A percentile compares a stretch with the other conserved stretches of the same genome.
phyloP scores from a whole-genome alignment of 1,140 invertebrate species.

The Drosophila mauritiana region DNA sequence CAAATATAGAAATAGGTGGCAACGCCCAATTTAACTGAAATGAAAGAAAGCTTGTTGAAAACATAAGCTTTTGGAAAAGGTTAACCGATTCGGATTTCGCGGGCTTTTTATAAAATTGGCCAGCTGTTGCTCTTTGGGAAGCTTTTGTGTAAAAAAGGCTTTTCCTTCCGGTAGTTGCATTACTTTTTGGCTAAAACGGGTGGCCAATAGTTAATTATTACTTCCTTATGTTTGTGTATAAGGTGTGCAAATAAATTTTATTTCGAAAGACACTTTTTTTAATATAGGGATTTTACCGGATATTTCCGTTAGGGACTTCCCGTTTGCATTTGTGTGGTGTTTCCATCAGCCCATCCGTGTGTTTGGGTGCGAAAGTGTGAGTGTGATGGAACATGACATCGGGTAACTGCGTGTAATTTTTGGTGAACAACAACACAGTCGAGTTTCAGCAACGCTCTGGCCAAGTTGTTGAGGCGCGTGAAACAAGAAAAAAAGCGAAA shows the following conservation, averaged over 20 bases:
- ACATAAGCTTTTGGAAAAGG: neutral
- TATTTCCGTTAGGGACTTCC: neutral
- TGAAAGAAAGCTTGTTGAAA: conserved; percentile 14
- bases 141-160: conserved; percentile 39
- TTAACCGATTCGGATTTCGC: conserved; percentile 25
- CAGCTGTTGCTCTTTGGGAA: conserved; percentile 65
- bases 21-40: conserved; percentile 40
- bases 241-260: too few relatives aligned
- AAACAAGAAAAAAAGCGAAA: neutral
- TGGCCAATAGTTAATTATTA: conserved; percentile 9
- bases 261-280: too few relatives aligned
- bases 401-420: conserved; percentile 69
- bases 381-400: conserved; percentile 39
- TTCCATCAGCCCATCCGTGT: conserved; percentile 13
- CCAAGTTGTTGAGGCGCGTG: conserved; percentile 60
- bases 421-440: conserved; percentile 73
- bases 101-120: conserved; percentile 44
- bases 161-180: conserved; percentile 14
- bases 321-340: conserved; percentile 36
- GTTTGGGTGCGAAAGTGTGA: conserved; percentile 6
- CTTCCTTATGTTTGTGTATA: neutral
- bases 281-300: neutral
- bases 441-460: conserved; percentile 73
- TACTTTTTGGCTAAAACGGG: conserved; percentile 13
- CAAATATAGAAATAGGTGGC: conserved; percentile 23